Percentiles rank a stretch among this genome's conserved stretches.
Evolutionary conservation across 2,113 vertebrate species (phyloP).

Genomic region (Grus americana): DNA sequence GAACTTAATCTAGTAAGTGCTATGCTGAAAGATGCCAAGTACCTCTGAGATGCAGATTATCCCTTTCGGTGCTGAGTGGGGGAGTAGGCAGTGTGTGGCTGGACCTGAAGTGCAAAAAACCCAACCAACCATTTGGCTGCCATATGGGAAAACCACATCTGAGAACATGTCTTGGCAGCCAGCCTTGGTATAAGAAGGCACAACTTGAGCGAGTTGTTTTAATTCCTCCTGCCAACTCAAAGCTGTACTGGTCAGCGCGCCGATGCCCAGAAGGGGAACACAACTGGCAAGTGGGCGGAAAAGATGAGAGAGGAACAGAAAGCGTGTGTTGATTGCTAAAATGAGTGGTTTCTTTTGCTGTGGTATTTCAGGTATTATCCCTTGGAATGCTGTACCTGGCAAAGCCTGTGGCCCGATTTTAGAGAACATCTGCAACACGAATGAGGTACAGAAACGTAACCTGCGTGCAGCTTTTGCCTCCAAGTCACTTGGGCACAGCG

Average conservation of each 20-base stretch:
- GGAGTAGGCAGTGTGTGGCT: background rate
- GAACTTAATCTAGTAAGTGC: background rate
- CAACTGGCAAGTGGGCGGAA: conserved; percentile 26
- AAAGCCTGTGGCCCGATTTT: conserved; percentile 89
- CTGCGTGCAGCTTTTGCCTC: background rate
- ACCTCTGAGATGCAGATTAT: background rate
- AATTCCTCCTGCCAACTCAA: conserved; percentile 11
- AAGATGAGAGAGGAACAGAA: background rate
- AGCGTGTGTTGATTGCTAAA: background rate
- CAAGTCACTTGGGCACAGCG: background rate
- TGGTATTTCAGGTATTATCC: conserved; percentile 88
- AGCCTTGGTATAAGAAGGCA: background rate
- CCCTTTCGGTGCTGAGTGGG: background rate
- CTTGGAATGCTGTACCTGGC: conserved; percentile 93
- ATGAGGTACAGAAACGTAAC: conserved; percentile 78
- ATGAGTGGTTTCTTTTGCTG: background rate
- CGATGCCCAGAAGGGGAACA: conserved; percentile 17
- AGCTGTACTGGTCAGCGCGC: background rate
- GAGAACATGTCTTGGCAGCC: conserved; percentile 43
- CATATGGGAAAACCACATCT: conserved; percentile 61
- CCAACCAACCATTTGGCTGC: conserved; percentile 45
- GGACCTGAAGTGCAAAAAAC: conserved; percentile 27
- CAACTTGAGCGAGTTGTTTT: background rate
- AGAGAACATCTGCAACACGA: conserved; percentile 89
- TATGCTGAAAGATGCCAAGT: background rate